Evolutionary conservation across 1,140 invertebrate genomes (phyloP), one percentile per base, ranked within the genome.

Genomic region (Zaprionus africanus): DNA sequence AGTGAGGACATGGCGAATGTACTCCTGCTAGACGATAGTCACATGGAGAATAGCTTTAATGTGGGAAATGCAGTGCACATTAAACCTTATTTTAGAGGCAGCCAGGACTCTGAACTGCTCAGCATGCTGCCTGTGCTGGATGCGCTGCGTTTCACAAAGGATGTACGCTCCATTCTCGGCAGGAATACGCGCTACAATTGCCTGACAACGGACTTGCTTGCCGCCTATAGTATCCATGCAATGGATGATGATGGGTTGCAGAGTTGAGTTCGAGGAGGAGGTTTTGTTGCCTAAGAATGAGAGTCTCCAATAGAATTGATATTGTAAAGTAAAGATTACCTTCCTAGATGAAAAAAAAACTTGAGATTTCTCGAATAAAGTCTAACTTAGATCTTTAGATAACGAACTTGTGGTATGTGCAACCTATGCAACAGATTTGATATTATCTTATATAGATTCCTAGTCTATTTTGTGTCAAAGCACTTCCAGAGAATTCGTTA

Each of bases 121-220:
- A n/a, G 56, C 4, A 51, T 80, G 41, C 9, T 87, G 49, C 83
- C 83, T 15, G 80, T 88, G 6, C 38, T 87, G 17, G 83, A 87
- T 13, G 77, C 65, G 4, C 26, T 87, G 11, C 72, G 83, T 0
- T 87, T 86, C n/a, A 80, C 73, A 0, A 22, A 9, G 0, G 83
- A 86, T 53, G 83, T 86, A 9, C 73, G 83, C 31, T 75, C 80
- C 0, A 15, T 86, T 5, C 54, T 86, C 13, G 34, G 60, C 5
- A 63, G 66, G 1, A 58, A n/a, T n/a, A 61, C 43, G 1, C 58
- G 49, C 3, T 72, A 34, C 11, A 15, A 72, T 4, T 31, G 24
- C n/a, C 46, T 73, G 19, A 34, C 63, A 5, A 15, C 5, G 0
- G 36, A 36, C 15, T 7, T 73, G 56, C 5, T n/a, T 17, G 11